Conservation (phyloP, 2,888 invertebrate genomes). For the Sylvicola fuscatus region DNA sequence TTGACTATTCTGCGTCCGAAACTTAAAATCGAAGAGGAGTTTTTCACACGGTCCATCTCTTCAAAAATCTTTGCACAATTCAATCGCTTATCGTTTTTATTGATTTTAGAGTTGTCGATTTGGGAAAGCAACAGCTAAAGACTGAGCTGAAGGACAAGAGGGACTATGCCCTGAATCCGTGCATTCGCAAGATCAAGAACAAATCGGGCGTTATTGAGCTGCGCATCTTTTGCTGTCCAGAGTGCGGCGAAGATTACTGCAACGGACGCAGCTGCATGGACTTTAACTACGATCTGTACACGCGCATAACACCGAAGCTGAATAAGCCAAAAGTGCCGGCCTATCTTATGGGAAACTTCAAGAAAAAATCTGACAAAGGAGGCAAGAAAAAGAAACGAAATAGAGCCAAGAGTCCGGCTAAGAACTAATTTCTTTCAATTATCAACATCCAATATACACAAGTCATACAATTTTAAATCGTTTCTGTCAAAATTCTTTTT, state of each 20-base stretch:
- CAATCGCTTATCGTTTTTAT: background rate
- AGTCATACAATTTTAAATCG: too few species aligned
- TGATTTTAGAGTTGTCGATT: conserved; percentile 45
- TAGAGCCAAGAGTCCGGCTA: too few species aligned
- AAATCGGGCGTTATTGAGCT: conserved; percentile 65
- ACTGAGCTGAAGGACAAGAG: conserved; percentile 51
- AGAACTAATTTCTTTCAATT: too few species aligned
- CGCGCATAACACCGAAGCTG: conserved; percentile 19
- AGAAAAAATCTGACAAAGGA: too few species aligned
- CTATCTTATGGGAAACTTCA: too few species aligned
- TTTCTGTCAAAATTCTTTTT: too few species aligned
- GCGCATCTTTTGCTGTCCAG: conserved; percentile 48
- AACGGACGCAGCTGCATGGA: conserved; percentile 33
- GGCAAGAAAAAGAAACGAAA: too few species aligned
- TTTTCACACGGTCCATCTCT: conserved; percentile 37
- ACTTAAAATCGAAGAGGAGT: conserved; percentile 64
- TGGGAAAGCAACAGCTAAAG: conserved; percentile 57
- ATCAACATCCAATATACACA: too few species aligned
- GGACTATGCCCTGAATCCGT: conserved; percentile 39
- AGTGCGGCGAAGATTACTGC: conserved; percentile 76
- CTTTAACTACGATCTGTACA: conserved; percentile 24
- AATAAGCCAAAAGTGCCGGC: too few species aligned
- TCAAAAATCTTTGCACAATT: background rate
- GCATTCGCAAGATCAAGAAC: conserved; percentile 57
- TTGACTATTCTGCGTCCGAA: conserved; percentile 72